Conservation (phyloP, 2,113 vertebrate species). For the Sakesphorus luctuosus region DNA sequence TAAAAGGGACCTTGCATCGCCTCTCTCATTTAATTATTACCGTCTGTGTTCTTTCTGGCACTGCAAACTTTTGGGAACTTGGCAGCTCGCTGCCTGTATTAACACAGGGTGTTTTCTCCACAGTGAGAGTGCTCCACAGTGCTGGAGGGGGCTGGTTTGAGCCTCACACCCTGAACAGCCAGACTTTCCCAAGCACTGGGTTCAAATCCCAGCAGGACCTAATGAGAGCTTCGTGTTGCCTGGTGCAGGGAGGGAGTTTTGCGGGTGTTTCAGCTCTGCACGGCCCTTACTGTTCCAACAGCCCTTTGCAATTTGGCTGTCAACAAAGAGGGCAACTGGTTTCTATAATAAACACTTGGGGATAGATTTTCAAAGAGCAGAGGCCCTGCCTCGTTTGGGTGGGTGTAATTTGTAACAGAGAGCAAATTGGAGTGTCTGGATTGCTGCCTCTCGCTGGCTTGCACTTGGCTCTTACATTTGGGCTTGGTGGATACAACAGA, state of each 20-base stretch:
- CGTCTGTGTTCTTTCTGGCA: slow-evolving; percentile 17
- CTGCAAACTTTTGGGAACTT: not conserved
- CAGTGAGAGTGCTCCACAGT: not conserved
- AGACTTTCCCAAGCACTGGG: not conserved
- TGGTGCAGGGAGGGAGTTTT: not conserved
- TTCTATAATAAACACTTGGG: slow-evolving; percentile 30
- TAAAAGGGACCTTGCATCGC: not conserved
- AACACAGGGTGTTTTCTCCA: not conserved
- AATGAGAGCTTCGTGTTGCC: not conserved
- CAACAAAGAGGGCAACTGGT: slow-evolving; percentile 36
- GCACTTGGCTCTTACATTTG: not conserved
- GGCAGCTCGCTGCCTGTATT: not conserved
- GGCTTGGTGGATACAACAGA: not conserved
- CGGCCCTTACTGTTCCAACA: not conserved
- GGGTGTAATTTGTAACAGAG: slow-evolving; percentile 9
- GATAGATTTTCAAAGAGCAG: slow-evolving; percentile 47
- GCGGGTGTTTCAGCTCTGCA: not conserved
- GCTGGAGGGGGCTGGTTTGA: not conserved
- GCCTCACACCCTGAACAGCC: not conserved
- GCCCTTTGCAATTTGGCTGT: slow-evolving; percentile 38
- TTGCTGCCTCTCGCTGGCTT: not conserved
- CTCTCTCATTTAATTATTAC: not conserved
- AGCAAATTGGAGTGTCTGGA: not conserved
- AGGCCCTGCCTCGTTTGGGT: slow-evolving; percentile 3
- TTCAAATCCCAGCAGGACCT: slow-evolving; percentile 21